Evolutionary conservation across 2,113 vertebrate species (phyloP).

Genomic region (Cricetomys ansorgei): DNA sequence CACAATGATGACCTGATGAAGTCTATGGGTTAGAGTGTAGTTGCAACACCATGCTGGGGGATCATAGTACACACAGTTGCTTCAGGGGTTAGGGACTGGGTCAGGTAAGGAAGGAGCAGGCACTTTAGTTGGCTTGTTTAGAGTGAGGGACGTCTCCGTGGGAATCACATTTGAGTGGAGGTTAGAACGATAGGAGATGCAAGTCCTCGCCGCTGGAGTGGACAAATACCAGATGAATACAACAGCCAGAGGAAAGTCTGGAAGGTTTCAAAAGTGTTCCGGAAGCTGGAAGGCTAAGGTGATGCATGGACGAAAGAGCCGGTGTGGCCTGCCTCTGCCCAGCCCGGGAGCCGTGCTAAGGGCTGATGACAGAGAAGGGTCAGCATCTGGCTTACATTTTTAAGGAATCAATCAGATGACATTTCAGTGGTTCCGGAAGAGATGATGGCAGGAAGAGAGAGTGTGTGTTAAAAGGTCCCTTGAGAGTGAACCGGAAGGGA

Average conservation of each 20-base stretch:
- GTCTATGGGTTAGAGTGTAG: neutral
- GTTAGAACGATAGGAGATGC: neutral
- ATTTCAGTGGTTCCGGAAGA: neutral
- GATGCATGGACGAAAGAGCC: neutral
- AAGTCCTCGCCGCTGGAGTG: too few species aligned
- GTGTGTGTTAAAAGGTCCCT: neutral
- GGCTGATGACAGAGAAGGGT: neutral
- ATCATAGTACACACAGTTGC: neutral
- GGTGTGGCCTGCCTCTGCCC: fast-evolving
- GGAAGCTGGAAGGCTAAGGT: neutral
- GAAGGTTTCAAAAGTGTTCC: neutral
- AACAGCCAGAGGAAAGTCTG: neutral
- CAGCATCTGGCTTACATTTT: neutral
- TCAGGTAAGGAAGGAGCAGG: neutral
- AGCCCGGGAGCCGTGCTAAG: neutral
- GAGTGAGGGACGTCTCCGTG: neutral
- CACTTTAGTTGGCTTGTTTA: neutral
- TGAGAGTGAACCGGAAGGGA: neutral
- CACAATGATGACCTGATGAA: neutral
- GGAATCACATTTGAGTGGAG: neutral
- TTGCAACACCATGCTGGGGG: too few species aligned
- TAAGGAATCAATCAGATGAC: neutral
- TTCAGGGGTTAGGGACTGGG: neutral
- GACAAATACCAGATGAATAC: neutral
- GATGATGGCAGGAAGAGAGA: neutral